Evolutionary conservation across 2,797 vertebrate species (phyloP).

Genomic region (Lateolabrax maculatus): DNA sequence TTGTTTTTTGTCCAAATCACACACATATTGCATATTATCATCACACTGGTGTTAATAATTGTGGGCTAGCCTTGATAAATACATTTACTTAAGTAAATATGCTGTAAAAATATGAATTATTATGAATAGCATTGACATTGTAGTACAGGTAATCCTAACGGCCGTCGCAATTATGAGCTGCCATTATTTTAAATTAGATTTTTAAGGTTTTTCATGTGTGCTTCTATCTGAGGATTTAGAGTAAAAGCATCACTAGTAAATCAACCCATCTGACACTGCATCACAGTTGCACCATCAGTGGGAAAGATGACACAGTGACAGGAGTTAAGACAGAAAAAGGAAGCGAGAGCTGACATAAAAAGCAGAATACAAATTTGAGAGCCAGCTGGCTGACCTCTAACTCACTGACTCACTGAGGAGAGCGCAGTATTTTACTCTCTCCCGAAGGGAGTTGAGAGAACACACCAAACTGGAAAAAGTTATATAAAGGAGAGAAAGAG

Average conservation of each 20-base stretch:
- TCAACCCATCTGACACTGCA: background rate
- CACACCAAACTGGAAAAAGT: conserved; percentile 42
- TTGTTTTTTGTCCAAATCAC: too few relatives aligned
- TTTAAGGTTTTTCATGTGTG: background rate
- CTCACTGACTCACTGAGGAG: conserved; percentile 41
- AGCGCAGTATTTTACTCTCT: conserved; percentile 51
- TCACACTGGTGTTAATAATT: background rate
- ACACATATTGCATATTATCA: background rate
- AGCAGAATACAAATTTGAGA: conserved; percentile 26
- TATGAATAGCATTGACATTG: background rate
- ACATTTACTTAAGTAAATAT: background rate
- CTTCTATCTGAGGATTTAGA: background rate
- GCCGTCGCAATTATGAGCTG: too few relatives aligned
- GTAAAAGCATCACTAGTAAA: background rate
- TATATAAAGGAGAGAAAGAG: conserved; percentile 55
- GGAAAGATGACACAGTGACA: conserved; percentile 23
- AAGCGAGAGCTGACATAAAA: conserved; percentile 42
- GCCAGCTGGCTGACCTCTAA: conserved; percentile 69
- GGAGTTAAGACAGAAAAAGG: conserved; percentile 11
- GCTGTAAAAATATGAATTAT: background rate
- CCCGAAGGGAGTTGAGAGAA: conserved; percentile 28
- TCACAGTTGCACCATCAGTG: background rate
- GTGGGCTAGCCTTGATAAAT: background rate
- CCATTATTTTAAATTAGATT: background rate
- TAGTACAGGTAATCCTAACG: too few relatives aligned